These are phyloP conservation scores for Megalopta genalis DNA, from an alignment of 1,140 invertebrate species.

Conservation along the genomic window DNA sequence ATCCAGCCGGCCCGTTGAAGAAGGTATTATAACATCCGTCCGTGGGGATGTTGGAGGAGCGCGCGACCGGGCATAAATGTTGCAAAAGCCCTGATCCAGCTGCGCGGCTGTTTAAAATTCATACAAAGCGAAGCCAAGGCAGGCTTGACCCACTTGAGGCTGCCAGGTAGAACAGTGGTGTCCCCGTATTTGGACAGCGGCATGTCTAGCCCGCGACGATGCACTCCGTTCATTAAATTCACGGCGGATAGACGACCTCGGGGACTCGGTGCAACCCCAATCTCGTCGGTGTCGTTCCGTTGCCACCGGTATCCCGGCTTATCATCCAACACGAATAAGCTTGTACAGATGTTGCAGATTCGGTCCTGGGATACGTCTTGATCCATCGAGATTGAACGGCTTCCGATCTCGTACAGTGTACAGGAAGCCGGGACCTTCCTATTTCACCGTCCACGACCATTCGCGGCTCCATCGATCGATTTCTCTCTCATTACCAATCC, in stretches of 20 bases:
- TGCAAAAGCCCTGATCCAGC: conserved; percentile 6
- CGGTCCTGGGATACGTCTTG: not conserved
- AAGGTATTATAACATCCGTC: not conserved
- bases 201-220: conserved; percentile 29
- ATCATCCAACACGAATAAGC: conserved; percentile 7
- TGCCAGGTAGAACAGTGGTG: conserved; percentile 4
- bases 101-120: conserved; percentile 36
- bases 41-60: not conserved
- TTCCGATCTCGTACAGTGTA: not conserved
- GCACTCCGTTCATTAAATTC: conserved; percentile 30
- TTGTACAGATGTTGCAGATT: conserved; percentile 1
- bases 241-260: conserved; percentile 19
- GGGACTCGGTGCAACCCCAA: conserved; percentile 1
- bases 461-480: not conserved
- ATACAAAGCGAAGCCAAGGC: conserved; percentile 28
- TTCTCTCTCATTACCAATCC: too few species aligned
- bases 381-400: not conserved
- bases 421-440: not conserved
- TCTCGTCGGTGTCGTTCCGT: not conserved
- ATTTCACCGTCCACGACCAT: not conserved
- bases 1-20: too few species aligned
- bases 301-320: not conserved
- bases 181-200: conserved; percentile 29
- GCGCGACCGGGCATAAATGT: not conserved
- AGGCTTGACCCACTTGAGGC: conserved; percentile 30